Base-by-base conservation (phyloP, 2,797 vertebrate genomes). In the Hypotaenidia philippensis region DNA sequence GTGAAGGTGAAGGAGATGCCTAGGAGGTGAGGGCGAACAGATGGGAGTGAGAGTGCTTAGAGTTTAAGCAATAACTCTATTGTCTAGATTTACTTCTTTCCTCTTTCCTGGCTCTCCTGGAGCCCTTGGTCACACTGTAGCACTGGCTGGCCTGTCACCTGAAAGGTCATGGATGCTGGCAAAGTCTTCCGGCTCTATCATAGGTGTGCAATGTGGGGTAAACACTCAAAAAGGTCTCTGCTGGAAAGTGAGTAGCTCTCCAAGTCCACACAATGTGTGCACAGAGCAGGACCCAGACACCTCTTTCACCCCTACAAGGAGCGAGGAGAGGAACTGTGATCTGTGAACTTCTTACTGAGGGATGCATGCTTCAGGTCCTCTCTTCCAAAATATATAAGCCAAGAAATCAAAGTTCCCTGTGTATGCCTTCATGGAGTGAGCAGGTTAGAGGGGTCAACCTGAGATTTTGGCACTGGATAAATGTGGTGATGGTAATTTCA, bases 1-100 rank as follows among this genome's bases (percentile, higher is more conserved):
- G 81, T 97, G 91, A 96, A 94, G 94, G 94, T 94, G 94, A 97
- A 94, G 92, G 86, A 86, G 88, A 93, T 79, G 83, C 78, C 83
- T 27, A 82, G 83, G 91, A 96, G 94, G 93, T 96, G 93, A 96
- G 86, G 55, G 47, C 0, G 75, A 90, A 83, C 93, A 97, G 91
- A 97, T 96, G 95, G 94, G 90, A 94, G 50, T 0, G 25, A 68
- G 40, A 87, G 61, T 53, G 75, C 68, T 94, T 69, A 22, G 89
- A 72, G 65, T 81, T 66, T 85, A 83, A 80, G 81, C 93, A 64
- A 36, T 75, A 93, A 61, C 57, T 87, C 81, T 40, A 0, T 85
- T 93, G 71, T 96, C 90, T 18, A 60, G 60, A 32, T 82, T 26
- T 13, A 17, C 77, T 80, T 31, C 41, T 71, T 47, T 49, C 53